phyloP scores from a whole-genome alignment of 2,113 vertebrate genomes.

The Oxyura jamaicensis region DNA sequence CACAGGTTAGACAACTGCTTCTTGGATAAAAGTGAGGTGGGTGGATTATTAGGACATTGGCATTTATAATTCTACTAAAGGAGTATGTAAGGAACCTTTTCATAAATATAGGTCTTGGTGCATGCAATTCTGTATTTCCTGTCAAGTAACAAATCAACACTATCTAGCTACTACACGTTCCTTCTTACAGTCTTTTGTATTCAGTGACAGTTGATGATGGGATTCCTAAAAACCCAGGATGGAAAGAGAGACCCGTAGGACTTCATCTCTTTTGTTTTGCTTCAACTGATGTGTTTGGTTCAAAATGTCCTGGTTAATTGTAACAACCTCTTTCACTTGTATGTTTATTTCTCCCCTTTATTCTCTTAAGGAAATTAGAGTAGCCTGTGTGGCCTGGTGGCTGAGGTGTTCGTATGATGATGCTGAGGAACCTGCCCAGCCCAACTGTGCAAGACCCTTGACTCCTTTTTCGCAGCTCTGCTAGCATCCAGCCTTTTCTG shows the following conservation, averaged over 20 bases:
- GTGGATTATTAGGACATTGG: background rate
- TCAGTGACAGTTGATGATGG: background rate
- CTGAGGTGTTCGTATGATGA: background rate
- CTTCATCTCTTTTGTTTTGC: background rate
- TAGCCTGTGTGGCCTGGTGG: background rate
- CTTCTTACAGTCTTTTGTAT: background rate
- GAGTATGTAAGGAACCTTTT: slow-evolving; percentile 21
- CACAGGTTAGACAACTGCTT: background rate
- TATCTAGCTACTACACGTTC: slow-evolving; percentile 43
- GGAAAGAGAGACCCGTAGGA: background rate
- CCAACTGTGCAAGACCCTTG: accelerated
- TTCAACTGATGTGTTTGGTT: background rate
- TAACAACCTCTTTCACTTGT: background rate
- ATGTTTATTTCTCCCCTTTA: accelerated
- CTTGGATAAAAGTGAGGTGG: slow-evolving; percentile 1
- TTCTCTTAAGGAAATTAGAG: background rate
- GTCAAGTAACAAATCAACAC: slow-evolving; percentile 35
- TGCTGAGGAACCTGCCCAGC: background rate
- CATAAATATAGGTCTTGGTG: background rate
- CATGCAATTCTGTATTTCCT: slow-evolving; percentile 37
- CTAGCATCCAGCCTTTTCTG: background rate
- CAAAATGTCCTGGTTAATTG: background rate
- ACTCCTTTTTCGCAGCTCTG: background rate
- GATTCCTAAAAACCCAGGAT: background rate
- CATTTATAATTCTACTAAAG: slow-evolving; percentile 45